Percentiles rank a stretch among this genome's conserved stretches.
phyloP scores from a whole-genome alignment of 2,113 vertebrate genomes.

The Engystomops pustulosus region DNA sequence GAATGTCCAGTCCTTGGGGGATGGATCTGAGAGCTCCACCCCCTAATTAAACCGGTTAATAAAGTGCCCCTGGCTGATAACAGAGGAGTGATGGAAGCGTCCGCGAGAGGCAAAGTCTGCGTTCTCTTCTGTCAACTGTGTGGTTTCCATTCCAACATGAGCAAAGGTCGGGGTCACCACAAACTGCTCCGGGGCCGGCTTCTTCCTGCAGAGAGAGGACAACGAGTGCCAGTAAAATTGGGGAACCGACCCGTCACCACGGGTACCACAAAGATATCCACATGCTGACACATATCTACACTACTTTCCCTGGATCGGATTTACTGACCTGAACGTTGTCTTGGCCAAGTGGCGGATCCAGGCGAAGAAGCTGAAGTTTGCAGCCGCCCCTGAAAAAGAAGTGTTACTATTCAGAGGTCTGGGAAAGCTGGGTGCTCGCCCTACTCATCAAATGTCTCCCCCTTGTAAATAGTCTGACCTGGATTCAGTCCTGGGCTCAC shows the following conservation, averaged over 20 bases:
- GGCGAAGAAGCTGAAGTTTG: conserved; percentile 87
- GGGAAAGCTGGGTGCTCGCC: neutral
- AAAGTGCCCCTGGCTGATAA: conserved; percentile 77
- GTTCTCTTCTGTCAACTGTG: conserved; percentile 93
- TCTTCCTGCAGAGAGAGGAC: conserved; percentile 69
- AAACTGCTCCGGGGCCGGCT: conserved; percentile 77
- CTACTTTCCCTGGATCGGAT: neutral
- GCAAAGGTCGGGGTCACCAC: conserved; percentile 85
- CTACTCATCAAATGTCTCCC: neutral
- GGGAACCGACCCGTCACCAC: neutral
- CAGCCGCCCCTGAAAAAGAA: conserved; percentile 79
- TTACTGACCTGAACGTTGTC: conserved; percentile 82
- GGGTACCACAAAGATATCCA: no score
- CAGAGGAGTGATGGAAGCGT: conserved; percentile 87
- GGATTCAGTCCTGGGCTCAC: conserved; percentile 87
- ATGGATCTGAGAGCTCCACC: neutral
- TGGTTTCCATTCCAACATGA: conserved; percentile 85
- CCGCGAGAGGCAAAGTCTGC: conserved; percentile 89
- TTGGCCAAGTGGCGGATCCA: conserved; percentile 83
- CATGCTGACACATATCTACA: no score
- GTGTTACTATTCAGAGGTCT: neutral
- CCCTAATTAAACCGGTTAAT: conserved; percentile 71
- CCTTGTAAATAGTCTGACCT: conserved; percentile 72
- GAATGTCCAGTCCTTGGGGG: no score
- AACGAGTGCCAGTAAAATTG: neutral